Conservation (phyloP, 2,888 invertebrate species). For the Lycophotia porphyrea region DNA sequence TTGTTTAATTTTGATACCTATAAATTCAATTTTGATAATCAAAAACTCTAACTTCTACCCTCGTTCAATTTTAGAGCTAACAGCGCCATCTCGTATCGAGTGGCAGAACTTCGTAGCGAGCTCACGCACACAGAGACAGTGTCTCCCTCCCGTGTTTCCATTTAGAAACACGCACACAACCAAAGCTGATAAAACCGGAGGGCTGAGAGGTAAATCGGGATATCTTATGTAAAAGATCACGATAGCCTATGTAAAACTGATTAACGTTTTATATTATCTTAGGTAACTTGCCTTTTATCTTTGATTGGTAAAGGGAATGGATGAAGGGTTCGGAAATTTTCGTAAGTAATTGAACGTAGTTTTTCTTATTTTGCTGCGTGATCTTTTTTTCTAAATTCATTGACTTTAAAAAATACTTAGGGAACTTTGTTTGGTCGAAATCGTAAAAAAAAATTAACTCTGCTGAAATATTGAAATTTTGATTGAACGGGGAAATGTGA, state of each 20-base stretch:
- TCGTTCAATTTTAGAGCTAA: conserved; percentile 1
- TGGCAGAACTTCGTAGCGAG: conserved; percentile 77
- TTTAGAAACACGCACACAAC: conserved; percentile 68
- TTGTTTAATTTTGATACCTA: neutral
- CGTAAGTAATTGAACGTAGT: neutral
- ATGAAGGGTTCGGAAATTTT: conserved; percentile 12
- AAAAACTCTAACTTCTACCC: neutral
- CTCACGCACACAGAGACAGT: conserved; percentile 59
- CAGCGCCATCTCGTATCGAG: conserved; percentile 85
- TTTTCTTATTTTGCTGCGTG: neutral
- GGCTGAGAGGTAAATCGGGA: conserved; percentile 65
- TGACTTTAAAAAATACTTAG: neutral
- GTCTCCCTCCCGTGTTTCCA: conserved; percentile 62
- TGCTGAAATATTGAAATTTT: neutral
- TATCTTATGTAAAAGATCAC: conserved; percentile 65
- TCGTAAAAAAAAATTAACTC: too few relatives aligned
- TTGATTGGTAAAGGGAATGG: conserved; percentile 20
- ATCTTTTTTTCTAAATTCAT: neutral
- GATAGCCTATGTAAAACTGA: conserved; percentile 55
- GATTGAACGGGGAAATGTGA: neutral
- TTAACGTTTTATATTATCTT: conserved; percentile 43
- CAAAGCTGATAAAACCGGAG: conserved; percentile 54
- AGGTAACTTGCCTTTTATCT: conserved; percentile 10
- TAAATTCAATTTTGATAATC: neutral
- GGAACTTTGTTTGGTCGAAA: neutral